Percentiles rank a stretch among this genome's conserved stretches.
Evolutionary conservation across 1,140 invertebrate species (phyloP).

Genomic region (Camponotus pennsylvanicus): DNA sequence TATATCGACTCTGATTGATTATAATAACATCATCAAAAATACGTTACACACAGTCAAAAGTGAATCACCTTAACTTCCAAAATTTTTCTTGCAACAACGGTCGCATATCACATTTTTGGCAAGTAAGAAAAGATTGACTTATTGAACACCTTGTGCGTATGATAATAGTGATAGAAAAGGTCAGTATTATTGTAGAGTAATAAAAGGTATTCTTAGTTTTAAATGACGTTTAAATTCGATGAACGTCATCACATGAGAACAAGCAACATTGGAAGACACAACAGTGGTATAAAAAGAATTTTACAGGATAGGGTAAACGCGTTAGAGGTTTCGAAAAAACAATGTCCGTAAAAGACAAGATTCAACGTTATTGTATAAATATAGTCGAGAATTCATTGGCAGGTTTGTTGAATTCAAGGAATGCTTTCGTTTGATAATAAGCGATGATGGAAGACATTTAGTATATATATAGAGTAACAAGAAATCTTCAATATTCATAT

Average conservation of each 20-base stretch:
- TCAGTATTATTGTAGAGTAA: constrained; percentile 27
- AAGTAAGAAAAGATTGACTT: constrained; percentile 58
- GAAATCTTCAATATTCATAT: constrained; percentile 31
- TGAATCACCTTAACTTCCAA: constrained; percentile 41
- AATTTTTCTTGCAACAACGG: constrained; percentile 33
- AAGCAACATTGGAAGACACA: constrained; percentile 69
- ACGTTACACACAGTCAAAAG: constrained; percentile 65
- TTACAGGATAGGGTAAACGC: neutral
- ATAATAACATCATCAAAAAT: constrained; percentile 75
- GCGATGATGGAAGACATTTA: constrained; percentile 52
- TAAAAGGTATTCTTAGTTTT: constrained; percentile 18
- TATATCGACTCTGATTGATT: constrained; percentile 58
- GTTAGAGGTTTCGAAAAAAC: constrained; percentile 5
- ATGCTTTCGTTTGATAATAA: constrained; percentile 32
- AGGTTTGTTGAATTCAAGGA: neutral
- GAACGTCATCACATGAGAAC: constrained; percentile 23
- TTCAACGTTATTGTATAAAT: constrained; percentile 42
- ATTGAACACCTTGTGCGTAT: constrained; percentile 69
- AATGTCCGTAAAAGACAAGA: constrained; percentile 28
- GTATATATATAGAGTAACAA: constrained; percentile 40
- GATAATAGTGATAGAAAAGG: constrained; percentile 63
- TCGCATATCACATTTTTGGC: constrained; percentile 68
- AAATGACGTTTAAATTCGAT: constrained; percentile 26
- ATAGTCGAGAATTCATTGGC: constrained; percentile 31
- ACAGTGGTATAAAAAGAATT: constrained; percentile 34